Percentiles rank a stretch among this genome's conserved stretches.
These are phyloP conservation scores for Trichomycterus rosablanca DNA, from an alignment of 2,113 vertebrate species.

Conservation along the genomic window DNA sequence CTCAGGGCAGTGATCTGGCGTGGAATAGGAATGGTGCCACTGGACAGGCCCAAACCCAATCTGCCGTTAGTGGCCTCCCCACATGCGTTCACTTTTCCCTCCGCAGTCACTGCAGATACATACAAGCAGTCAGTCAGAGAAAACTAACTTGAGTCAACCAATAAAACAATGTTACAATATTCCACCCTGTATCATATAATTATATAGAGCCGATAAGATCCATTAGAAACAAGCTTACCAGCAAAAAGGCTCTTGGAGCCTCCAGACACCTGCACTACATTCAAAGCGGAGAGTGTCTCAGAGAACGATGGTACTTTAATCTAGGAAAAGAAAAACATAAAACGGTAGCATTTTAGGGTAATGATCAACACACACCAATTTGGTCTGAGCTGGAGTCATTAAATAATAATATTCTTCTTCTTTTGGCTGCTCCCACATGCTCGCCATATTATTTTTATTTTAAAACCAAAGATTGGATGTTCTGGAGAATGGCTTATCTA, in stretches of 20 bases:
- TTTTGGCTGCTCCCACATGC: no score
- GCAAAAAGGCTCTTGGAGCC: conserved; percentile 98
- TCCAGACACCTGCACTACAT: conserved; percentile 95
- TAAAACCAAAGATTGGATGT: no score
- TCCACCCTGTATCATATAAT: no score
- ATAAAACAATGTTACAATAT: no score
- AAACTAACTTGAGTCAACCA: background rate
- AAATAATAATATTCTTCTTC: no score
- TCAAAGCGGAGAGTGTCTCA: conserved; percentile 91
- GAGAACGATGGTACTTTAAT: conserved; percentile 96
- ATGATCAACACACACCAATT: no score
- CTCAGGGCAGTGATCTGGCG: conserved; percentile 92
- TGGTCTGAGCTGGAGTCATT: no score
- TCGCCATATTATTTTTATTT: no score
- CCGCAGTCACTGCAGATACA: conserved; percentile 80
- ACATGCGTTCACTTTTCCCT: conserved; percentile 95
- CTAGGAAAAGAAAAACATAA: conserved; percentile 50
- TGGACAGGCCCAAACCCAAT: conserved; percentile 88
- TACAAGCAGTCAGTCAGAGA: background rate
- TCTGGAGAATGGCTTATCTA: no score
- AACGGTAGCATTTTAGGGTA: no score
- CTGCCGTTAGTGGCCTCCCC: conserved; percentile 96
- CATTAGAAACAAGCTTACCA: conserved; percentile 62
- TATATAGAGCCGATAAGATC: background rate
- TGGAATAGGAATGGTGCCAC: conserved; percentile 92